phyloP scores from a whole-genome alignment of 2,113 vertebrate genomes.

The Triplophysa dalaica region DNA sequence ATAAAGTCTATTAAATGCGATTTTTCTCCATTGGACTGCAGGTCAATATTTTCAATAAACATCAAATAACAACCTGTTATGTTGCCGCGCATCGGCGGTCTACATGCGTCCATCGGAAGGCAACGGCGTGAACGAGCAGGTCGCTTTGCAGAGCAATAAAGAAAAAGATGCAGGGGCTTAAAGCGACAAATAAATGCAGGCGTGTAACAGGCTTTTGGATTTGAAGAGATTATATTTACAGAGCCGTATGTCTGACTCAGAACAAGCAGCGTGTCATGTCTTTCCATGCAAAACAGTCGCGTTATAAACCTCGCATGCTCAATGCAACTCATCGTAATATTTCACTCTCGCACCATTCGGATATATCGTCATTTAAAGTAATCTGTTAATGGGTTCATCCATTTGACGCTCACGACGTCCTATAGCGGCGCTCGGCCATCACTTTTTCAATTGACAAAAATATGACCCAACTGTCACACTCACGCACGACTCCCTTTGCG shows the following conservation, averaged over 20 bases:
- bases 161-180: not conserved
- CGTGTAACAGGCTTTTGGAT: conserved; percentile 4
- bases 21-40: not conserved
- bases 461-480: conserved; percentile 9
- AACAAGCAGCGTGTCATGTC: not conserved
- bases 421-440: conserved; percentile 32
- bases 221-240: conserved; percentile 16
- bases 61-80: conserved; percentile 45
- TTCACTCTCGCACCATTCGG: not conserved
- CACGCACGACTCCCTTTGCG: conserved; percentile 5
- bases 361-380: not conserved
- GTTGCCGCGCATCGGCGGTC: conserved; percentile 7
- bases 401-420: conserved; percentile 9
- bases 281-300: not conserved
- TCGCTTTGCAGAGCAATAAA: conserved; percentile 20
- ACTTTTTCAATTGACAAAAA: conserved; percentile 17
- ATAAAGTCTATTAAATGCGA: not conserved
- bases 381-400: conserved; percentile 25
- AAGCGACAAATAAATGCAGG: not conserved
- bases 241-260: conserved; percentile 9
- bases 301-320: not conserved
- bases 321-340: not conserved
- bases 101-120: not conserved
- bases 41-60: not conserved
- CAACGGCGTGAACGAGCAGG: not conserved